Conservation (phyloP, 2,113 vertebrate genomes). For the Triplophysa siluroides region DNA sequence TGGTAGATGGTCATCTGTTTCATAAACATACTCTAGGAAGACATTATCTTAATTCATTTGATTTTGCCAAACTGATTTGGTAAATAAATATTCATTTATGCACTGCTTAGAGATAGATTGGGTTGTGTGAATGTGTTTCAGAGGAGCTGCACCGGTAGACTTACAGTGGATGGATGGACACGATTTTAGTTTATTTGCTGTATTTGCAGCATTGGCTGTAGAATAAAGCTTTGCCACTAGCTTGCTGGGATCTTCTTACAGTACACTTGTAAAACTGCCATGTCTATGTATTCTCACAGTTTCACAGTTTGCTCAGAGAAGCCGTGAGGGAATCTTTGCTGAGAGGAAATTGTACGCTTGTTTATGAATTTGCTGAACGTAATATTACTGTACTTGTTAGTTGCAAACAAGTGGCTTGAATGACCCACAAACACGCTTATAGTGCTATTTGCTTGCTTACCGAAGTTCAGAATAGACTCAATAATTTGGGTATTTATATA, state of each 20-base stretch:
- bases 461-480: too few species aligned
- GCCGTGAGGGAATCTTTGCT: neutral
- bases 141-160: neutral
- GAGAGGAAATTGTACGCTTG: neutral
- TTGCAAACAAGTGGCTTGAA: too few species aligned
- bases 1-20: conserved; percentile 18
- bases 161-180: conserved; percentile 4
- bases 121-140: neutral
- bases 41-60: conserved; percentile 14
- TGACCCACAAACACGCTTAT: neutral
- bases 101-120: neutral
- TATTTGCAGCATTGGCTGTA: neutral
- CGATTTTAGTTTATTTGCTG: conserved; percentile 5
- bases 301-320: conserved; percentile 12
- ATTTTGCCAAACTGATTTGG: conserved; percentile 1
- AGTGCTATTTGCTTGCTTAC: too few species aligned
- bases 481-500: too few species aligned
- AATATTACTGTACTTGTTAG: neutral
- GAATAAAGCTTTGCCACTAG: neutral
- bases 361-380: neutral
- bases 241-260: conserved; percentile 1
- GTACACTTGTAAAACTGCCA: neutral
- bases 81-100: conserved; percentile 5
- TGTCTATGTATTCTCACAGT: neutral
- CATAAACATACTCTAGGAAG: conserved; percentile 3